Conservation (phyloP, 2,888 invertebrate genomes). For the Ametastegia equiseti region DNA sequence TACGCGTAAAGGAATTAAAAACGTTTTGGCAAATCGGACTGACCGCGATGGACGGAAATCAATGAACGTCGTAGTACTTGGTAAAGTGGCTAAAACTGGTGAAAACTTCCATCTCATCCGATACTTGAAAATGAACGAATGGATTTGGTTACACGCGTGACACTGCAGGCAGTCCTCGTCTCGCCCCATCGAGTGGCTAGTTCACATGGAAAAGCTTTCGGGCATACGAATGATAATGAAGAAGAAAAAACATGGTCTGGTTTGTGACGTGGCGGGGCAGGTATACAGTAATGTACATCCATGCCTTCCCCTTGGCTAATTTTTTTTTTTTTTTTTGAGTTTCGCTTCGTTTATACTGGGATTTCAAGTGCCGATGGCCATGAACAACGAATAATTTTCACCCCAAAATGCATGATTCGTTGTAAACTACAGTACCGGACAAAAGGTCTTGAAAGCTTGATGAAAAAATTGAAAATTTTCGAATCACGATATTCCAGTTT, state of each 20-base stretch:
- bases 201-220: constrained; percentile 45
- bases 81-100: not conserved
- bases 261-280: not conserved
- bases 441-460: too few species aligned
- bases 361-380: too few species aligned
- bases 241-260: not conserved
- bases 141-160: not conserved
- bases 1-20: not conserved
- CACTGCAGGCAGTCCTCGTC: not conserved
- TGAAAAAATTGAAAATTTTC: too few species aligned
- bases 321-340: too few species aligned
- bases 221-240: not conserved
- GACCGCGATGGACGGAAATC: not conserved
- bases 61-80: not conserved
- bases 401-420: too few species aligned
- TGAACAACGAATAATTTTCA: too few species aligned
- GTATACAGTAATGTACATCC: too few species aligned
- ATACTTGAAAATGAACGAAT: not conserved
- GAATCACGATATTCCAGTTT: too few species aligned
- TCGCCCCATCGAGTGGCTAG: constrained; percentile 15
- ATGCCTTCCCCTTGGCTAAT: too few species aligned
- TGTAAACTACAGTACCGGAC: too few species aligned
- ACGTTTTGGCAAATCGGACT: not conserved
- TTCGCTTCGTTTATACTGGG: too few species aligned
- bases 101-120: constrained; percentile 5